Evolutionary conservation across 2,113 vertebrate genomes (phyloP), one percentile per base, ranked within the genome.

Genomic region (Procavia capensis): DNA sequence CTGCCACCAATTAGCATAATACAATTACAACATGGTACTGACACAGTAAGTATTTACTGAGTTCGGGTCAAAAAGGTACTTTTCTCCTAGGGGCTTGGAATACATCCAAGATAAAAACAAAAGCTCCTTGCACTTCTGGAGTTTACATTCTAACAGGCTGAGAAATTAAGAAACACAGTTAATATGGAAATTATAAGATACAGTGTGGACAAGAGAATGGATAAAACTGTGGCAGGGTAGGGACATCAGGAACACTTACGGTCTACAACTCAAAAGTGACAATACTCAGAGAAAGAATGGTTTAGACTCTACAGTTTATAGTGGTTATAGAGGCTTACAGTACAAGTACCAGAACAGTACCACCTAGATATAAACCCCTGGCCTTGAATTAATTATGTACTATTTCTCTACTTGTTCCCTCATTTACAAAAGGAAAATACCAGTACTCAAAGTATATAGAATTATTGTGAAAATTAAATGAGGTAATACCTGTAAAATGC

Each of bases 41-140:
- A 94, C 59, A 83, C 45, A 87, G 36, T 27, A 95, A 93, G 80
- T 74, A 93, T 25, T 36, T 36, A 19, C 39, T 79, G 75, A 86
- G 36, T 50, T 61, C 20, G 25, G 43, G 63, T 45, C 39, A 61
- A n/a, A n/a, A 85, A 91, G 31, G 59, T 36, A 59, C 29, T 85
- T 89, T 9, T 80, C 85, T 80, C 85, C 19, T 57, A 76, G 34
- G 22, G 3, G 41, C 36, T 36, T 74, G 47, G 27, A 19, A 80
- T 20, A 90, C 3, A 72, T 24, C n/a, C 59, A 75, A 83, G 10
- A 9, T 11, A 7, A 85, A 76, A 89, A 31, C 59, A 27, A 29
- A 25, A 76, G 34, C 22, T 90, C 59, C 66, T 11, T 76, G 9
- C 3, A 54, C 57, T 96, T 41, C 41, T 81, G 24, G 31, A 76